These are phyloP conservation scores for Andricus curvator DNA, from an alignment of 2,888 invertebrate species.

Conservation along the genomic window DNA sequence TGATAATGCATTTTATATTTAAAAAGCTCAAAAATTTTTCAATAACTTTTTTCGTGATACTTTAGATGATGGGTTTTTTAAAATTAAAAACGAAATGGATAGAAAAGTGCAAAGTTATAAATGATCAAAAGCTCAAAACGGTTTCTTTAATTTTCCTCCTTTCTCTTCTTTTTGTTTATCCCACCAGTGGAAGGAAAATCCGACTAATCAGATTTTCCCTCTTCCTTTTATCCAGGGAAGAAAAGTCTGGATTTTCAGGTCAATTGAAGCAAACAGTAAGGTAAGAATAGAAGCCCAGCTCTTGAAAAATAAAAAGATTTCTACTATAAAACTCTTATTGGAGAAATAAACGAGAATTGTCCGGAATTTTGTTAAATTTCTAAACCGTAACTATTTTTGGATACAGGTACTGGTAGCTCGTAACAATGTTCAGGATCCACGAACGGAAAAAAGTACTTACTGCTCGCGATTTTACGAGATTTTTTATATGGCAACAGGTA, in stretches of 20 bases:
- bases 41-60: background rate
- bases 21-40: too few relatives aligned
- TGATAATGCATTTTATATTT: too few relatives aligned
- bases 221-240: background rate
- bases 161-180: background rate
- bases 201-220: background rate
- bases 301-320: background rate
- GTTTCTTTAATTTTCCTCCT: background rate
- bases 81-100: background rate
- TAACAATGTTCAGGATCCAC: too few relatives aligned
- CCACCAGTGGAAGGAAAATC: background rate
- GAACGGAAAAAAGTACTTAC: too few relatives aligned
- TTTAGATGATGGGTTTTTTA: background rate
- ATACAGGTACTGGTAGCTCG: too few relatives aligned
- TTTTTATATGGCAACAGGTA: too few relatives aligned
- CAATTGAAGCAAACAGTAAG: conserved; percentile 7
- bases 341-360: background rate
- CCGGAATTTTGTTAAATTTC: background rate
- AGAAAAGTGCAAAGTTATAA: background rate
- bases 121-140: background rate
- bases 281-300: background rate
- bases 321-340: background rate
- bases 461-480: too few relatives aligned
- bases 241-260: conserved; percentile 7
- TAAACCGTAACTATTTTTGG: too few relatives aligned